Evolutionary conservation across 2,113 vertebrate genomes (phyloP).

Genomic region (Anser cygnoides): DNA sequence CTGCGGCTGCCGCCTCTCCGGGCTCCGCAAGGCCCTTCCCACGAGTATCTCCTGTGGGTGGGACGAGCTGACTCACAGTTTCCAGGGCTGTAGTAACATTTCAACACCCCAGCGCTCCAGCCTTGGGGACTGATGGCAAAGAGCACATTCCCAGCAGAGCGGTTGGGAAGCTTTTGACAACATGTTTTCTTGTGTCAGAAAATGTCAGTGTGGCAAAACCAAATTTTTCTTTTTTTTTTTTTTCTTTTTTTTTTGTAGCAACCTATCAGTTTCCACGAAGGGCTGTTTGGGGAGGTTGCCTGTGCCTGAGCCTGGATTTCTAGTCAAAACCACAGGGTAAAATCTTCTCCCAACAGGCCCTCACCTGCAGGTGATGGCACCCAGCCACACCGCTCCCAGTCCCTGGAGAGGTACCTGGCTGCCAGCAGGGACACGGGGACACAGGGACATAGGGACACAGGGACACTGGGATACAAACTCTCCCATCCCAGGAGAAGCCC

Average conservation of each 20-base stretch:
- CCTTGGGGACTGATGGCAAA: constrained; percentile 63
- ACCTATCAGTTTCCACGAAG: not conserved
- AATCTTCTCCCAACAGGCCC: not conserved
- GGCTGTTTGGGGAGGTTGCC: not conserved
- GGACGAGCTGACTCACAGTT: constrained; percentile 69
- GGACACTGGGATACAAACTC: not conserved
- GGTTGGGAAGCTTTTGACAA: constrained; percentile 10
- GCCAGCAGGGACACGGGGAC: not conserved
- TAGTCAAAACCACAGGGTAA: not conserved
- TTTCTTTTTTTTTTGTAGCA: not conserved
- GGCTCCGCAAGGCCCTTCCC: constrained; percentile 61
- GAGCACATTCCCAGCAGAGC: constrained; percentile 58
- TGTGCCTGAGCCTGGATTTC: not conserved
- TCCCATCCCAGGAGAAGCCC: not conserved
- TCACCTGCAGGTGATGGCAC: not conserved
- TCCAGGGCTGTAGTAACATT: constrained; percentile 64
- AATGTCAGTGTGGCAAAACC: not conserved
- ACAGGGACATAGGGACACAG: not conserved
- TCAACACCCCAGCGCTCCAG: constrained; percentile 54
- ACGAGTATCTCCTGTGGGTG: constrained; percentile 65
- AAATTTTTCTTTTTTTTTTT: not conserved
- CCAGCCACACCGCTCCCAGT: accelerated
- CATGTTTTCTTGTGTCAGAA: constrained; percentile 36
- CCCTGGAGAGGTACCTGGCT: not conserved
- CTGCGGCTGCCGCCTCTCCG: constrained; percentile 39